Evolutionary conservation across 2,888 invertebrate species (phyloP).

Genomic region (Notodonta ziczac): DNA sequence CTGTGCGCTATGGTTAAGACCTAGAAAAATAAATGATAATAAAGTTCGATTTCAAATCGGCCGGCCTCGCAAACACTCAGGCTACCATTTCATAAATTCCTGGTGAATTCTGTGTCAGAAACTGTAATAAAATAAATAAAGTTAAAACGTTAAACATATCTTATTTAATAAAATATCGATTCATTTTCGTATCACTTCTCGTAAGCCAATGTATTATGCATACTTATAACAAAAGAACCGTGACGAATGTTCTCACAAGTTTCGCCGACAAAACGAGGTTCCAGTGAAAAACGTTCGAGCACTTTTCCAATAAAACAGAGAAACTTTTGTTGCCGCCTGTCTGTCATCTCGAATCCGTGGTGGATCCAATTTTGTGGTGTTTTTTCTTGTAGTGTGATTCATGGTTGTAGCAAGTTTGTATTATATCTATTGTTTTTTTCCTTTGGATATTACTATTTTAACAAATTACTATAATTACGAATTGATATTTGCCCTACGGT

Average conservation of each 20-base stretch:
- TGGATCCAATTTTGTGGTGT: slow-evolving; percentile 30
- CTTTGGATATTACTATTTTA: background rate
- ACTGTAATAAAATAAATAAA: no score
- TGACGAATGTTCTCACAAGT: slow-evolving; percentile 33
- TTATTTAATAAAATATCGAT: no score
- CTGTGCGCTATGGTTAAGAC: no score
- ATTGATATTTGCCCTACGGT: no score
- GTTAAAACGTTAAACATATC: no score
- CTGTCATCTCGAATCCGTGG: slow-evolving; percentile 49
- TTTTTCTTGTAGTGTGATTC: slow-evolving; percentile 48
- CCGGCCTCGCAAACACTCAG: no score
- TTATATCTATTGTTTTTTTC: slow-evolving; percentile 21
- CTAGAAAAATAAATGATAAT: no score
- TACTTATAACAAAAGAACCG: background rate
- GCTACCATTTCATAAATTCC: no score
- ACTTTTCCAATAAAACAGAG: slow-evolving; percentile 50
- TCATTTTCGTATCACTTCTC: no score
- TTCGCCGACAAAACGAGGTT: slow-evolving; percentile 22
- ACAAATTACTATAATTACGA: background rate
- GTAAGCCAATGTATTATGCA: background rate
- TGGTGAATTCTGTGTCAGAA: no score
- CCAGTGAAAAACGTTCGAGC: slow-evolving; percentile 36
- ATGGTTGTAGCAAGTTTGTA: slow-evolving; percentile 26
- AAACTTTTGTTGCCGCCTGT: slow-evolving; percentile 50
- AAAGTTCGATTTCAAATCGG: no score